Base-by-base conservation (phyloP, 2,113 vertebrate genomes). In the Macroglossus sobrinus region DNA sequence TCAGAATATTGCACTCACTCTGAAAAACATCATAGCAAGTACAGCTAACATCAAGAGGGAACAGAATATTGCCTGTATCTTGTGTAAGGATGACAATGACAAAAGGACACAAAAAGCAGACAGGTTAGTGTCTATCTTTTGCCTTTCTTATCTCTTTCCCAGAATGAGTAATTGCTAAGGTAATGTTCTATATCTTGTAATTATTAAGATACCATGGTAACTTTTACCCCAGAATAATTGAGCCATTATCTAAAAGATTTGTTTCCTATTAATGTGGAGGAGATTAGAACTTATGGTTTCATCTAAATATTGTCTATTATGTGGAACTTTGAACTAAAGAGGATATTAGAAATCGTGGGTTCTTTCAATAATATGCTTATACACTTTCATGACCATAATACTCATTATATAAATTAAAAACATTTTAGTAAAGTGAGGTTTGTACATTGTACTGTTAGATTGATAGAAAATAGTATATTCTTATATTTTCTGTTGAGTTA, bases 121-220 rank as follows among this genome's bases (percentile, higher is more conserved):
- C 26, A 55, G 16, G 35, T 21, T 40, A 40, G 15, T 12, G 16
- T 16, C 59, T 47, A 12, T 40, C 82, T 50, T 81, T 47, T 79
- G 19, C 81, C 45, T 94, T 95, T 64, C 15, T 12, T 40, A 2
- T 57, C 38, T 89, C 15, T 66, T 69, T 35, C 21, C n/a, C 38
- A 57, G 26, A 84, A 72, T 50, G 40, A 66, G n/a, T 53, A 76
- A 93, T 91, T 95, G 71, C 24, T 85, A 86, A 78, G 30, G 30
- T 90, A 88, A 71, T 82, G 26, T 30, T 78, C 66, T 72, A 10
- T 71, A 68, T 26, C 61, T 72, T 82, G 6, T 6, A 57, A 90
- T 45, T 96, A 64, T 55, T 89, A 38, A 79, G 93, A 91, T 84
- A 38, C 80, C 63, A 78, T 78, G 69, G 90, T 79, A 84, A 93